Evolutionary conservation across 2,888 invertebrate species (phyloP).

Genomic region (Coenonympha arcania): DNA sequence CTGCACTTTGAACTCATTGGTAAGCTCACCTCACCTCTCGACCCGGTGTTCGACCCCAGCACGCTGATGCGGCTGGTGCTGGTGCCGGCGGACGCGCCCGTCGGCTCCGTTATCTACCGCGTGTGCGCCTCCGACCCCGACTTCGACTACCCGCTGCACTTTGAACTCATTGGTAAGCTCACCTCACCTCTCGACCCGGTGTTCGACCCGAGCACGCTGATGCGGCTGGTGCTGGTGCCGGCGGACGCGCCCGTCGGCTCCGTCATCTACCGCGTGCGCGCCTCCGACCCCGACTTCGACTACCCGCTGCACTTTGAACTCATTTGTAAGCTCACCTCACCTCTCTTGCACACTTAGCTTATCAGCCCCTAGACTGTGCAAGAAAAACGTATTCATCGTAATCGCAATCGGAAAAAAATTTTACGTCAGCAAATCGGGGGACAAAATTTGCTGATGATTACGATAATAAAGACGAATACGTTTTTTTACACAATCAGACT

Average conservation of each 20-base stretch:
- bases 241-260: slow-evolving; percentile 87
- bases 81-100: slow-evolving; percentile 86
- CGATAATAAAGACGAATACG: too few relatives aligned
- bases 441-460: too few relatives aligned
- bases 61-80: slow-evolving; percentile 87
- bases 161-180: slow-evolving; percentile 83
- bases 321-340: slow-evolving; percentile 79
- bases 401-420: too few relatives aligned
- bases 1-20: slow-evolving; percentile 85
- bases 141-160: slow-evolving; percentile 88
- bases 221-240: slow-evolving; percentile 87
- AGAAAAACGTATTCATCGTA: too few relatives aligned
- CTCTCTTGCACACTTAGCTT: too few relatives aligned
- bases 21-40: slow-evolving; percentile 66
- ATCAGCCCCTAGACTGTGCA: too few relatives aligned
- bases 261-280: slow-evolving; percentile 89
- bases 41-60: slow-evolving; percentile 88
- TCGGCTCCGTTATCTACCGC: slow-evolving; percentile 89
- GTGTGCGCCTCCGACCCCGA: slow-evolving; percentile 90
- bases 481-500: too few relatives aligned
- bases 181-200: too few relatives aligned
- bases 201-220: slow-evolving; percentile 87
- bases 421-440: too few relatives aligned
- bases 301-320: slow-evolving; percentile 88
- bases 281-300: slow-evolving; percentile 89